Evolutionary conservation across 2,797 vertebrate genomes (phyloP).

Genomic region (Peromyscus aztecus): DNA sequence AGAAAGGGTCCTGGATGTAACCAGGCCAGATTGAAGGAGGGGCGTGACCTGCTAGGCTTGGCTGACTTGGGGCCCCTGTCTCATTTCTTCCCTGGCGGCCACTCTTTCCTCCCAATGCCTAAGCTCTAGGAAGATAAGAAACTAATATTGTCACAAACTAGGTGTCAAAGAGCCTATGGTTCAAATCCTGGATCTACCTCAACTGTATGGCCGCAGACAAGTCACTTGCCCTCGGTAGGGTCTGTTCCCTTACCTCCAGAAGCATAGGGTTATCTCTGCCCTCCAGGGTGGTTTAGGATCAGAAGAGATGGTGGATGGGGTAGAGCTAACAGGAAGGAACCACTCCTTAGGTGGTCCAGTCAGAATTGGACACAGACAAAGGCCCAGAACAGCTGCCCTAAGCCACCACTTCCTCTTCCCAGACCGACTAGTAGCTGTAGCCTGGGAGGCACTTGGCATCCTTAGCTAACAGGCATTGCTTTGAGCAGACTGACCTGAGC

Average conservation of each 20-base stretch:
- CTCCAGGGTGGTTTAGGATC: background rate
- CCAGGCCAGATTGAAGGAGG: background rate
- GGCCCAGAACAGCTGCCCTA: background rate
- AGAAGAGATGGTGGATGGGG: background rate
- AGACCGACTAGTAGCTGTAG: background rate
- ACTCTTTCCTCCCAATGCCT: background rate
- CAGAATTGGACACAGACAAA: constrained; percentile 33
- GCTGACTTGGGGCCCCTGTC: background rate
- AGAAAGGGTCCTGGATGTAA: background rate
- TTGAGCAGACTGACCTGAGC: constrained; percentile 11
- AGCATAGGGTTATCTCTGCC: background rate
- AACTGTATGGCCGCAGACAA: background rate
- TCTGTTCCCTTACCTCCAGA: background rate
- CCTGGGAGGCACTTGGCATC: constrained; percentile 60
- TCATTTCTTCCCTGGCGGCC: background rate
- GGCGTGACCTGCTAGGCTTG: background rate
- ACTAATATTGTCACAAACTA: background rate
- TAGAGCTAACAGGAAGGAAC: background rate
- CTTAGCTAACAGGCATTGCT: constrained; percentile 68
- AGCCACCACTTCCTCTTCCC: constrained; percentile 9
- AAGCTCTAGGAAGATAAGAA: background rate
- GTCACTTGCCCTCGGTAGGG: constrained; percentile 2
- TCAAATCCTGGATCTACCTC: background rate
- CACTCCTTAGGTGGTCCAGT: background rate
- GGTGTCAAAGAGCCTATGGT: background rate